These are phyloP conservation scores for Gnathonemus echidnorhynchus DNA, from an alignment of 2,113 vertebrate genomes.

Conservation along the genomic window DNA sequence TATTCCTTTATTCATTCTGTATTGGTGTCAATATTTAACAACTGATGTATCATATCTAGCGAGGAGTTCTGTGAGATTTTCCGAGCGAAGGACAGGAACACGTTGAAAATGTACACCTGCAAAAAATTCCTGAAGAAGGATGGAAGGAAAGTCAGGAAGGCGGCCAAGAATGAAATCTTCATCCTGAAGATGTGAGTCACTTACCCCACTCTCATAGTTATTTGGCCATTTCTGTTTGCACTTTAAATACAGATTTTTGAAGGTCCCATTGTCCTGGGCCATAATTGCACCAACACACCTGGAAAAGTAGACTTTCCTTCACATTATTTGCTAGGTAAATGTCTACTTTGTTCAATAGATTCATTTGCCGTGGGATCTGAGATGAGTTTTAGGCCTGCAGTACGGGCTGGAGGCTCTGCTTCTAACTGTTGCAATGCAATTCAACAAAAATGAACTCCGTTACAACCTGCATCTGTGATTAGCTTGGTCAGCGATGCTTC, in stretches of 20 bases:
- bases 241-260: neutral
- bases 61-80: constrained; percentile 99
- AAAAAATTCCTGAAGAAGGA: constrained; percentile 97
- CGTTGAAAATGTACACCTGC: constrained; percentile 89
- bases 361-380: neutral
- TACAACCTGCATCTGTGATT: neutral
- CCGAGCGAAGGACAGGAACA: constrained; percentile 90
- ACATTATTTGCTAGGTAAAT: neutral
- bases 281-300: neutral
- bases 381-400: neutral
- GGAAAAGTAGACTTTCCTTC: neutral
- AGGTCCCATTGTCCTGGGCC: neutral
- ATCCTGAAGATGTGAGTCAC: constrained; percentile 91
- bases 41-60: constrained; percentile 53
- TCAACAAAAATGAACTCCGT: neutral
- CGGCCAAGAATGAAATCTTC: constrained; percentile 94
- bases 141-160: constrained; percentile 92
- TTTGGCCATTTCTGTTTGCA: neutral
- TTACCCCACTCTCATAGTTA: neutral
- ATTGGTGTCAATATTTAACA: neutral
- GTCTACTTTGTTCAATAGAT: neutral
- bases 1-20: neutral
- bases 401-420: neutral
- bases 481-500: neutral
- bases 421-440: neutral